Percentiles rank a stretch among this genome's conserved stretches.
Conservation (phyloP, 1,140 invertebrate genomes). For the Lepidurus couesii region DNA sequence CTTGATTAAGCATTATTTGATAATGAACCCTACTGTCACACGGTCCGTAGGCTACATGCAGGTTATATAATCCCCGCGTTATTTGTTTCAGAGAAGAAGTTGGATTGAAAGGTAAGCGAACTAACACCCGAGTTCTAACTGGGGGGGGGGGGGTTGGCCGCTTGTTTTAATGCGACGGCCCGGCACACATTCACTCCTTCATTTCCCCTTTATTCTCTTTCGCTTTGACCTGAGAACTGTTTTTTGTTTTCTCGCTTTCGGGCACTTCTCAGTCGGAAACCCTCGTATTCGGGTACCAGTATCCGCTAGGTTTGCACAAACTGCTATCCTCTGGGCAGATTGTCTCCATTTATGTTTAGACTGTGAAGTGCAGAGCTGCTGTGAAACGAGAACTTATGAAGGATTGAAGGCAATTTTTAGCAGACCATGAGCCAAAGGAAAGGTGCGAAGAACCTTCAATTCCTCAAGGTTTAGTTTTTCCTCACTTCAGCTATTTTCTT, state of each 20-base stretch:
- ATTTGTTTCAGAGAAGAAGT: no score
- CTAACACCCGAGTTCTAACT: no score
- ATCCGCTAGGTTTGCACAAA: no score
- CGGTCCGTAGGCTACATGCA: no score
- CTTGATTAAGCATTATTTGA: no score
- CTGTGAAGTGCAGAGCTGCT: neutral
- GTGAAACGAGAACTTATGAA: neutral
- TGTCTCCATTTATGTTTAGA: no score
- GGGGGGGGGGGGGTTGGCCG: neutral
- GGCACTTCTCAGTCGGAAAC: neutral
- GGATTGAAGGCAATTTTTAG: neutral
- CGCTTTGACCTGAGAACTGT: neutral
- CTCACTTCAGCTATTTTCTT: neutral
- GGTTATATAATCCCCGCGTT: no score
- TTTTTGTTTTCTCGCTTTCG: neutral
- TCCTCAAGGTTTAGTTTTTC: neutral
- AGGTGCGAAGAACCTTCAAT: neutral
- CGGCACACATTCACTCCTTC: neutral
- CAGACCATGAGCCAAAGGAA: neutral
- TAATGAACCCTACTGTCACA: no score
- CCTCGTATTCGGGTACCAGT: neutral
- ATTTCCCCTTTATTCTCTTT: neutral
- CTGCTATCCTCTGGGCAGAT: no score
- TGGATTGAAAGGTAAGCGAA: no score
- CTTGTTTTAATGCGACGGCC: neutral